Conservation (phyloP, 2,113 vertebrate genomes). For the Micromys minutus region DNA sequence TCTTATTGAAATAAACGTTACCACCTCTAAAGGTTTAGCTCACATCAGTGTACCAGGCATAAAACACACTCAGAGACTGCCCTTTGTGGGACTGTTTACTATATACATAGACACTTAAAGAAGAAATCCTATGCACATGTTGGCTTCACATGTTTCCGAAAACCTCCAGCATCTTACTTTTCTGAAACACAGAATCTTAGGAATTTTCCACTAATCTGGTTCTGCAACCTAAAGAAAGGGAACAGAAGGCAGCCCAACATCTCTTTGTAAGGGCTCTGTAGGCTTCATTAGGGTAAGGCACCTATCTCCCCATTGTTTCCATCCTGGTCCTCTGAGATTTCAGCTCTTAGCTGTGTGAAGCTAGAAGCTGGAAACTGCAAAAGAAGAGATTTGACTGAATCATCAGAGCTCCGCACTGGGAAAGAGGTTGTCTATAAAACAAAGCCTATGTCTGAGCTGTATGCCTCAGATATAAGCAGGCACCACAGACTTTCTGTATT, state of each 20-base stretch:
- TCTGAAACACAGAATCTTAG: accelerated
- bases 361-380: neutral
- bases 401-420: neutral
- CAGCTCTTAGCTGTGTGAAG: neutral
- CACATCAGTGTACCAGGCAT: neutral
- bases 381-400: neutral
- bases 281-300: neutral
- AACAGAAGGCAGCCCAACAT: neutral
- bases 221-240: neutral
- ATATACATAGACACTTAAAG: neutral
- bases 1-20: neutral
- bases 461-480: neutral
- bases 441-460: neutral
- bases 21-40: neutral
- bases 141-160: neutral
- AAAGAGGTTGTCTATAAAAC: neutral
- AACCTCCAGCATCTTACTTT: neutral
- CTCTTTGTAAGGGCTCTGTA: neutral
- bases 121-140: neutral
- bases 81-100: neutral
- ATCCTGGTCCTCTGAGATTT: neutral
- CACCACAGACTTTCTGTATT: neutral
- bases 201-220: neutral
- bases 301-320: neutral
- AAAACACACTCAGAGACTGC: neutral